Evolutionary conservation across 2,888 invertebrate genomes (phyloP), one percentile per base, ranked within the genome.

Genomic region (Netelia fuscicornis): DNA sequence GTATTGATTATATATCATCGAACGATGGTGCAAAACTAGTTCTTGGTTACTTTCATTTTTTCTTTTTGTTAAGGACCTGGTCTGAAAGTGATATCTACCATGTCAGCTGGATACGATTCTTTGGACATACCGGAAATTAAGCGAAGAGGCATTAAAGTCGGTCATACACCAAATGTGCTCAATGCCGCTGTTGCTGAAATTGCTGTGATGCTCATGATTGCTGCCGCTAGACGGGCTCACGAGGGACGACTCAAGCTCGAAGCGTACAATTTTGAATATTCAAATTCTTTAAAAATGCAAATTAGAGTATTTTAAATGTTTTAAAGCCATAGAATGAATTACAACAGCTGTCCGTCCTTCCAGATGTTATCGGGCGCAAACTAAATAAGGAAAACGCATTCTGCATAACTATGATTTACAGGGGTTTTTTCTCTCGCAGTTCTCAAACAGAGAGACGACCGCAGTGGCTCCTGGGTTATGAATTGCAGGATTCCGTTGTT

Each of bases 31-130:
- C 37, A 37, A 37, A 6, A 37, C 37, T 0, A 5, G 6, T 37
- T 37, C 0, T 37, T 37, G 6, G 1, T 37, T 37, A 37, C 67
- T 65, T 54, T 44, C 25, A n/a, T 64, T 2, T 25, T 17, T 81
- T 65, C 60, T 5, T 20, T 58, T 48, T 81, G 88, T 90, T 68
- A 77, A 96, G 97, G 98, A 3, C 95, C 96, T 0, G 95, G 95
- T 72, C 92, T 98, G 74, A 97, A 97, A 94, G 96, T 96, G 0
- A 95, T 98, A 2, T 96, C 96, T 0, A 96, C 98, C 0, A 97
- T 97, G 96, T 97, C 98, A 0, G 98, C 98, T 0, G 98, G 98
- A 10, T 95, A 96, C 86, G 98, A 99, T 91, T 97, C 97, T 88
- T 95, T 98, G 17, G 97, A 98, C 91, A 89, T 97, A 0, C 93